Base-by-base conservation (phyloP, 2,113 vertebrate species). In the Cebus imitator region DNA sequence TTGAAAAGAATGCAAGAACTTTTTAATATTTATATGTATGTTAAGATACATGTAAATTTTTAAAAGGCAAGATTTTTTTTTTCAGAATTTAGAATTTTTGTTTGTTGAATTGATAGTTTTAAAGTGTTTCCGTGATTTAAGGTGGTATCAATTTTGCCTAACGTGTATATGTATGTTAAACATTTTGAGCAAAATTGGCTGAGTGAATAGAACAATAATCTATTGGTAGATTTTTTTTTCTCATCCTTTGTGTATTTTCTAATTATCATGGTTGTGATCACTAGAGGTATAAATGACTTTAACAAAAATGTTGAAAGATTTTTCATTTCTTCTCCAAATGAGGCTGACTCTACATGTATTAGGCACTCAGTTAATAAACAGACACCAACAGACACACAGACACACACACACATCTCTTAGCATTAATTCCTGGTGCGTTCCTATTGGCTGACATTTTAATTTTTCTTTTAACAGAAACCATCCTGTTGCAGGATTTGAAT, bases 161-260 rank as follows among this genome's bases (percentile, higher is more conserved):
- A 92, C 6, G 55, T 93, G 8, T 37, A 17, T 78, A 25, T n/a
- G 11, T 80, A 72, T 90, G 3, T 84, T 90, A 37, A 57, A 80
- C 48, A 95, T 89, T 87, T 91, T 82, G 50, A 96, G 37, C 13
- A 91, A 87, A 85, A 55, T n/a, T 79, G 4, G 3, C 27, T 85
- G 61, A 7, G 6, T 52, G 52, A 79, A 40, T 82, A 93, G 3
- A 8, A 48, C 32, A 32, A 43, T 94, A 87, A 48, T 82, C 7
- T 92, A 37, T 13, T 95, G 16, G 50, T 52, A 52, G 50, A 17
- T 16, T 64, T 64, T 64, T 64, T 68, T 55, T 72, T n/a, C 68
- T 40, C 13, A 37, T 25, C 70, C 0, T 84, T 75, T 84, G 3
- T 4, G 0, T 80, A 43, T 66, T 96, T 93, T 64, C 27, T 40